Base-by-base conservation (phyloP, 92 coral and sea anemone genomes). In the Phenganax subtilis region DNA sequence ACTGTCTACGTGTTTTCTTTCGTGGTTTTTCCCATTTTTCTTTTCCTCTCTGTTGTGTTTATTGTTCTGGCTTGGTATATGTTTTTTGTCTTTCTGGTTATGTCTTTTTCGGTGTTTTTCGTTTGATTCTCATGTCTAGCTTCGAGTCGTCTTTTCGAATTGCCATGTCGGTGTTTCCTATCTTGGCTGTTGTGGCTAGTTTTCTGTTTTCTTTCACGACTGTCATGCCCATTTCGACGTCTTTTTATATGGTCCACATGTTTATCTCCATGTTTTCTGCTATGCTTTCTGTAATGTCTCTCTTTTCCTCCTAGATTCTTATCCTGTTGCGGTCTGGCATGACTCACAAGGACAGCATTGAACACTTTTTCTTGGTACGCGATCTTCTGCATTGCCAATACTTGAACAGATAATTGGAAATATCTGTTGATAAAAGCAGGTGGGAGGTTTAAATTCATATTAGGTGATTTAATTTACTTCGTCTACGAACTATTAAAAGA, bases 341-440 rank as follows among this genome's bases (percentile, higher is more conserved):
- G 70, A 57, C 52, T 76, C 15, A 29, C 60, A 12, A 58, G 81
- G 10, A 10, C 20, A 76, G 2, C 73, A 68, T 12, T 0, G 69
- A 57, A 60, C 81, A 76, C 60, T 76, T 5, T 30, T 57, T 60
- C 56, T 59, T 20, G 14, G 52, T 31, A 0, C 60, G 64, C 54
- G 53, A 58, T 20, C 80, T 54, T 20, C 52, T 29, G 56, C 81
- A 76, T 30, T 59, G 70, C 56, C 64, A 59, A 58, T 76, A 76
- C 44, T 29, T 57, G 55, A 20, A 20, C 25, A 20, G 25, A 20
- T 20, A 20, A 20, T 20, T 20, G 25, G 25, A 20, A 20, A 20
- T 20, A 20, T 20, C 25, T 20, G 25, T 20, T 20, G 25, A 20
- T 20, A 20, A 7, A 37, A 57, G 57, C 55, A 56, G 80, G 31